Conservation (phyloP, 2,888 invertebrate species). For the Thymelicus lineola region DNA sequence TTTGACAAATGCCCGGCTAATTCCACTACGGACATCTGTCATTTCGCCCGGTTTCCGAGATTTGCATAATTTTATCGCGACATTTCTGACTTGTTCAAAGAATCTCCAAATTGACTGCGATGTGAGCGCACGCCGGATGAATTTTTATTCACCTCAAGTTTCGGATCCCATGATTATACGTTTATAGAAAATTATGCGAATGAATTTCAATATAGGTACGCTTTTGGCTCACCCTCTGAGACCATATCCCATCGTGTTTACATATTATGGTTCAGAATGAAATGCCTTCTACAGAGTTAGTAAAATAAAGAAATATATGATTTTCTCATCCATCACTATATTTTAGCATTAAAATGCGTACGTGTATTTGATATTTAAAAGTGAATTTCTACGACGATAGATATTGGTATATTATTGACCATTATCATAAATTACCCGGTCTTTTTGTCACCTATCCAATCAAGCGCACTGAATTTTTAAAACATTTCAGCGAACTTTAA, state of each 20-base stretch:
- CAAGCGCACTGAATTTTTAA: background rate
- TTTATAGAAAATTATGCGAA: slow-evolving; percentile 37
- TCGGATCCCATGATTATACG: slow-evolving; percentile 25
- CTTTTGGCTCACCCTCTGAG: slow-evolving; percentile 8
- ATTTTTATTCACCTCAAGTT: slow-evolving; percentile 29
- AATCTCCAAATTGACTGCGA: slow-evolving; percentile 35
- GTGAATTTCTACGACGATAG: too few relatives aligned
- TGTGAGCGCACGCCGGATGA: slow-evolving; percentile 33
- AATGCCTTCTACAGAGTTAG: background rate
- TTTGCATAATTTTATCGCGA: slow-evolving; percentile 39
- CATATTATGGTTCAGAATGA: background rate
- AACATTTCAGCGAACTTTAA: background rate
- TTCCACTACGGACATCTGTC: slow-evolving; percentile 36
- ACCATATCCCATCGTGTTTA: background rate
- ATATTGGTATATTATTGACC: too few relatives aligned
- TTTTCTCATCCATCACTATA: too few relatives aligned
- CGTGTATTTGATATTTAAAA: too few relatives aligned
- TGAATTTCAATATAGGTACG: slow-evolving; percentile 31
- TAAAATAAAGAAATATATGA: too few relatives aligned
- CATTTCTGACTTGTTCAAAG: slow-evolving; percentile 32
- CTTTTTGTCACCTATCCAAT: background rate
- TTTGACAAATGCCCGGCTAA: slow-evolving; percentile 45
- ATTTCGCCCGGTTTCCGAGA: slow-evolving; percentile 33
- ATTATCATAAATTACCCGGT: too few relatives aligned
- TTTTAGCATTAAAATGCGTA: too few relatives aligned